phyloP scores from a whole-genome alignment of 2,113 vertebrate species.

The Dipodomys merriami region DNA sequence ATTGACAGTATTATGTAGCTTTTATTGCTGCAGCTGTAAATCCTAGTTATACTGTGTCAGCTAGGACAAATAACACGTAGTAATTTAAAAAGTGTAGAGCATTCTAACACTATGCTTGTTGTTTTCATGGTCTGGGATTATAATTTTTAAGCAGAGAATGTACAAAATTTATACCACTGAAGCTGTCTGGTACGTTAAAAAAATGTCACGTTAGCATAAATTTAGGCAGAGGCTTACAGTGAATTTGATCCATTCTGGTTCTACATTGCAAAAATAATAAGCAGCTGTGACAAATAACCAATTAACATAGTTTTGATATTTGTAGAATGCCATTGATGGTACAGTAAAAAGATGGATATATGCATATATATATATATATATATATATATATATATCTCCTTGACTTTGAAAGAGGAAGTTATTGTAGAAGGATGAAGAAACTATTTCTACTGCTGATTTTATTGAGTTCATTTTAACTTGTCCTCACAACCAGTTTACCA shows the following conservation, averaged over 20 bases:
- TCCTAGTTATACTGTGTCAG: conserved; percentile 13
- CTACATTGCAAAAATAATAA: conserved; percentile 45
- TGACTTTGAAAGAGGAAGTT: conserved; percentile 53
- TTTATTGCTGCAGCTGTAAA: conserved; percentile 2
- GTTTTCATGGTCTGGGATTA: conserved; percentile 35
- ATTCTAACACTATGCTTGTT: background rate
- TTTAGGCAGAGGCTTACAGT: conserved; percentile 36
- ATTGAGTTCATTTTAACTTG: conserved; percentile 21
- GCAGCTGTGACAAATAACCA: background rate
- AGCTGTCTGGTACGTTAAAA: background rate
- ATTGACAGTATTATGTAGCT: conserved; percentile 30
- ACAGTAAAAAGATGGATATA: background rate
- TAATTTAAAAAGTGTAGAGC: conserved; percentile 10
- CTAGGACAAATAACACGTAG: conserved; percentile 4
- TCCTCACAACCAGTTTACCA: conserved; percentile 37
- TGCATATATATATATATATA: background rate
- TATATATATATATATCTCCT: conserved; percentile 18
- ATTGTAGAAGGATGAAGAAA: conserved; percentile 46
- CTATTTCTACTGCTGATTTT: conserved; percentile 26
- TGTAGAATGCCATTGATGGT: conserved; percentile 45
- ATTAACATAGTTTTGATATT: conserved; percentile 41
- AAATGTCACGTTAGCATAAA: background rate
- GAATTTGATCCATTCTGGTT: conserved; percentile 40
- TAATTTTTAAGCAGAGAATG: conserved; percentile 31
- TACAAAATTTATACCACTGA: conserved; percentile 11